Base-by-base conservation (phyloP, 2,888 invertebrate species). In the Gasteruption jaculator region DNA sequence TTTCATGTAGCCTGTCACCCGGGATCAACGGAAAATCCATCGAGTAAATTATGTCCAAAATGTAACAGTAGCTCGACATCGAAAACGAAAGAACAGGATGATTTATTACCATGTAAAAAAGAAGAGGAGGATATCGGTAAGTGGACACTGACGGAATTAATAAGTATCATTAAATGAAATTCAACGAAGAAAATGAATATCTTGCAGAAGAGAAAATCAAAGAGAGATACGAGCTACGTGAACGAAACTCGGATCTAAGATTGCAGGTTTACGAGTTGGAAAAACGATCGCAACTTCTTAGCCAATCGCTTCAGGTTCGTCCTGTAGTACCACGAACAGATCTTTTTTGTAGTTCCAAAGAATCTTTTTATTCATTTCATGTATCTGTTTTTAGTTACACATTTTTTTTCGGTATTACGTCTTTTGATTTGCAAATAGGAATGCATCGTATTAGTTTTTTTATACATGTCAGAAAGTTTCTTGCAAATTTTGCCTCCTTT, bases 1-100 rank as follows among this genome's bases (percentile, higher is more conserved):
- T 77, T 75, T 57, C 76, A 77, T 52, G 63, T 76, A 7, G 72
- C 73, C 36, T 77, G 77, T 52, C 76, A 76, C 53, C 72, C 75
- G 45, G 61, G 72, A 33, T 72, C 74, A 5, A 63, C 76, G 6
- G 66, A 73, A 31, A n/a, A n/a, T n/a, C 68, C 74, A 2, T 67
- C 73, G 7, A 65, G 68, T 35, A 71, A n/a, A n/a, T n/a, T 71
- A 42, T 77, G 77, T 54, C 76, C 76, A 5, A 72, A 70, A 49
- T 77, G 77, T 49, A 63, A 68, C 4, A 24, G 14, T 39, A 43
- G 40, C 44, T 46, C 43, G 44, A 46, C 38, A 34, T 40, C 48
- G 36, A 48, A 52, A 27, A 43, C 41, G 38, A 53, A 48, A 8
- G 49, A 53, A 12, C 54, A 53, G 27, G 48, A 50, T 6, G 16